A percentile compares a stretch with the other conserved stretches of the same genome.
phyloP scores from a whole-genome alignment of 2,797 vertebrate species.

The Rhinella marina region DNA sequence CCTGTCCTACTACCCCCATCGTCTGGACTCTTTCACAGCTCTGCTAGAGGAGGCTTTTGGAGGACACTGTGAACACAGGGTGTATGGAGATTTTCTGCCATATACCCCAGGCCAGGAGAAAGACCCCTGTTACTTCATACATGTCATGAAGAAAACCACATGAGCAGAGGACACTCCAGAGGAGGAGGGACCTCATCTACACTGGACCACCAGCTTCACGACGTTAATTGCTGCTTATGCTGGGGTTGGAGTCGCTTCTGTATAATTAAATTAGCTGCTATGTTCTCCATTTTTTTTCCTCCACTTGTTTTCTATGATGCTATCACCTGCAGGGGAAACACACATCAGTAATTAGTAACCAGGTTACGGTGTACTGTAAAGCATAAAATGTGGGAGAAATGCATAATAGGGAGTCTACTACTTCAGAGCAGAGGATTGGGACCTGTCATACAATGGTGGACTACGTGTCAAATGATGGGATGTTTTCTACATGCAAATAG shows the following conservation, averaged over 20 bases:
- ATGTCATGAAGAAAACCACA: conserved; percentile 85
- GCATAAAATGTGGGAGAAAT: too few relatives aligned
- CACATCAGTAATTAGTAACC: too few relatives aligned
- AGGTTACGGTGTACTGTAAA: too few relatives aligned
- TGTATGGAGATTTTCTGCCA: conserved; percentile 90
- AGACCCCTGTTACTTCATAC: conserved; percentile 94
- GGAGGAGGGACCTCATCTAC: background rate
- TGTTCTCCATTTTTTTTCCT: background rate
- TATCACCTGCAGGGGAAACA: background rate
- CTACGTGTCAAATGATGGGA: too few relatives aligned
- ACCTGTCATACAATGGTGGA: too few relatives aligned
- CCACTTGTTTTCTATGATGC: background rate
- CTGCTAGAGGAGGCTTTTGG: conserved; percentile 84
- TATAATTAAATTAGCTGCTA: conserved; percentile 21
- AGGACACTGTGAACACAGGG: conserved; percentile 84
- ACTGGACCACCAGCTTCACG: background rate
- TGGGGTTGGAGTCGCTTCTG: background rate
- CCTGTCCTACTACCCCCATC: conserved; percentile 95
- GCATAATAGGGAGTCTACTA: too few relatives aligned
- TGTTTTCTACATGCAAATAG: too few relatives aligned
- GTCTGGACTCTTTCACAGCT: conserved; percentile 83
- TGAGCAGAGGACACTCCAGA: conserved; percentile 66
- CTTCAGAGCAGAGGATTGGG: too few relatives aligned
- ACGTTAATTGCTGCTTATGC: background rate
- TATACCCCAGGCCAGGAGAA: conserved; percentile 79